phyloP scores from a whole-genome alignment of 2,888 invertebrate species.

The Euzetes globulus region DNA sequence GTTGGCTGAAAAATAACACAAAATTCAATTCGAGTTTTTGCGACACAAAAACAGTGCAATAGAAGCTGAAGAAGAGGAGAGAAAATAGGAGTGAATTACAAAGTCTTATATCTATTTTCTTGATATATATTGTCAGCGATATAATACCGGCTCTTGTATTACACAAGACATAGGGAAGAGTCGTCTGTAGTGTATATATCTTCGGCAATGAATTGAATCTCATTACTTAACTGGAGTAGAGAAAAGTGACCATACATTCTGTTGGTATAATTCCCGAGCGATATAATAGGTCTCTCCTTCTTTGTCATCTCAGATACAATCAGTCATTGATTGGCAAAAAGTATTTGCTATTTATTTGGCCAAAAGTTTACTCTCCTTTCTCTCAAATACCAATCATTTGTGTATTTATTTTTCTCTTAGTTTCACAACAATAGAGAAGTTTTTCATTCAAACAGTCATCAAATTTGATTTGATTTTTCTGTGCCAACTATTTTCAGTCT shows the following conservation, averaged over 20 bases:
- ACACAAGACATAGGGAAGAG: neutral
- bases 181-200: neutral
- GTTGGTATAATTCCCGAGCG: neutral
- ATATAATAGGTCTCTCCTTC: conserved; percentile 18
- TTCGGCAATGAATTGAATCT: conserved; percentile 23
- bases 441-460: neutral
- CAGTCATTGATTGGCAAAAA: conserved; percentile 25
- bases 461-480: conserved; percentile 8
- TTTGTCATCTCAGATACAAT: conserved; percentile 24
- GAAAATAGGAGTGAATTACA: conserved; percentile 1
- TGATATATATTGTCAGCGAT: conserved; percentile 24
- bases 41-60: neutral
- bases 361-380: neutral
- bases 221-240: conserved; percentile 20
- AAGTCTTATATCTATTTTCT: conserved; percentile 14
- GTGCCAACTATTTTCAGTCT: neutral
- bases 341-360: conserved; percentile 21
- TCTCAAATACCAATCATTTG: conserved; percentile 25
- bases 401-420: conserved; percentile 12
- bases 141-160: conserved; percentile 23
- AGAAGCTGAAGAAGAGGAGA: neutral
- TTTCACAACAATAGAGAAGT: neutral
- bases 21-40: conserved; percentile 13
- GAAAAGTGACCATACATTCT: conserved; percentile 25
- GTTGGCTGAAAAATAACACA: neutral